Base-by-base conservation (phyloP, 2,797 vertebrate genomes). In the Alexandromys oeconomus region DNA sequence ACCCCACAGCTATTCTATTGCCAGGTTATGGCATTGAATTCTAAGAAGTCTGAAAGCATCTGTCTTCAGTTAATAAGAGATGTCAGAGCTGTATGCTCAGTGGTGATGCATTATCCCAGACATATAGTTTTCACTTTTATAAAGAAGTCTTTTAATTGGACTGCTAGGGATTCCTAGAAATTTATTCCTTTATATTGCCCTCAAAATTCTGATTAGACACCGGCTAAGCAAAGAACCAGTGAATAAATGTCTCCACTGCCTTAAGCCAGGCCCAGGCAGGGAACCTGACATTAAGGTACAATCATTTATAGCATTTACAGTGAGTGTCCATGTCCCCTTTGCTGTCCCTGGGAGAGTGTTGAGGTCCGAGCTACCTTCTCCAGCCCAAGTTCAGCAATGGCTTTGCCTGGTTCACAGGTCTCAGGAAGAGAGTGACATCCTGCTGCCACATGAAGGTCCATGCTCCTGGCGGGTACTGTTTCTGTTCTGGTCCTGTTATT, bases 371-470 rank as follows among this genome's bases (percentile, higher is more conserved):
- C 7, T 12, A 46, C 5, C 21, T n/a, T 65, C 92, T 71, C 65
- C 27, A 57, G 37, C 14, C 37, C 25, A 23, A 6, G 14, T 9
- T 4, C 1, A 46, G 10, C 6, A 19, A 23, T 63, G 61, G 5
- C n/a, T 34, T 7, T 1, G 2, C 5, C 51, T 29, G 65, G 31
- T 4, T 71, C 61, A 6, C 2, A 54, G 11, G 48, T 27, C 71
- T 21, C 29, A 34, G 29, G 34, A 79, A 77, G 67, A n/a, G 43
- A 54, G 11, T 2, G 12, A 29, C 13, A 27, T 4, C 2, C 12
- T 31, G 2, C 25, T 67, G 6, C 25, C 48, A 25, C 46, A 10
- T 0, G 4, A 48, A 65, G 63, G 1, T 3, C 2, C 59, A 15
- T 37, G 8, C 9, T 10, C 29, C 63, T 10, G 19, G 84, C 12